Evolutionary conservation across 2,113 vertebrate genomes (phyloP).

Genomic region (Ceyx margarethae): DNA sequence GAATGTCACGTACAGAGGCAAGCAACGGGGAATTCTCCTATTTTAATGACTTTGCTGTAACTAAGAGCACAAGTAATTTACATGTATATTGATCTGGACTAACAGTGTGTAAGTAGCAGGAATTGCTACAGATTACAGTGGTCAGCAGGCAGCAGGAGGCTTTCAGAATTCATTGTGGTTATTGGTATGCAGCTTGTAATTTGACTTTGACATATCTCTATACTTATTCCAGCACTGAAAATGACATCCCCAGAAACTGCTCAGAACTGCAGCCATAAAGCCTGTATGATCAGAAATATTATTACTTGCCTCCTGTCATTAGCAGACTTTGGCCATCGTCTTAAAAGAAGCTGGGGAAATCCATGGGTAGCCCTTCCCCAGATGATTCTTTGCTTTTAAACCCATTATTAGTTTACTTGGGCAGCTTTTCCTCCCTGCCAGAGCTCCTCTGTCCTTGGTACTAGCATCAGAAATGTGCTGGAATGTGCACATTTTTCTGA

Average conservation of each 20-base stretch:
- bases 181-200: not conserved
- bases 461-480: constrained; percentile 33
- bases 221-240: not conserved
- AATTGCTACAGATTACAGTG: not conserved
- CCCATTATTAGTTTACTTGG: not conserved
- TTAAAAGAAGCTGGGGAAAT: not conserved
- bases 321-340: not conserved
- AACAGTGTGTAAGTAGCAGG: not conserved
- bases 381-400: not conserved
- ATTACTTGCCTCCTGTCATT: not conserved
- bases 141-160: not conserved
- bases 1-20: not conserved
- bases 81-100: not conserved
- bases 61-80: not conserved
- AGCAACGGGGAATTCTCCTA: not conserved
- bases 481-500: not conserved
- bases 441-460: constrained; percentile 79
- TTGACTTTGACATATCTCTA: not conserved
- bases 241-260: not conserved
- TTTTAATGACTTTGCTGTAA: not conserved
- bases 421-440: not conserved
- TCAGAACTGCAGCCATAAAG: not conserved
- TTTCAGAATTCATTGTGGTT: not conserved
- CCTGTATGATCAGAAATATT: not conserved
- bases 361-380: not conserved